Conservation (phyloP, 1,140 invertebrate species). For the Drosophila serrata region DNA sequence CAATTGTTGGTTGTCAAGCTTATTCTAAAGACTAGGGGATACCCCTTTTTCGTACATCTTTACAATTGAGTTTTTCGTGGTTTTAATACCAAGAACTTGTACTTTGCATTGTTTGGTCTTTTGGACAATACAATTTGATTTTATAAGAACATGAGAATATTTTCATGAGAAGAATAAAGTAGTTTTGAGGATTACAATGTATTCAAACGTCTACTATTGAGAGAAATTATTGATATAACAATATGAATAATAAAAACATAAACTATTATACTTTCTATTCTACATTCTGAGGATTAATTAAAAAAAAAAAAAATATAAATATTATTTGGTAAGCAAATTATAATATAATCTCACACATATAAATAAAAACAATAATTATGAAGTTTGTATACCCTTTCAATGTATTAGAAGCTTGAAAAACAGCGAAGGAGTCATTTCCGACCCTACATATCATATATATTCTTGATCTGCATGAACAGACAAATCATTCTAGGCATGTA, state of each 20-base stretch:
- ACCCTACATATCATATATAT: no score
- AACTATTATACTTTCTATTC: background rate
- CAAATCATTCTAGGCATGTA: no score
- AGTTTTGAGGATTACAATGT: background rate
- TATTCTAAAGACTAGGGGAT: conserved; percentile 29
- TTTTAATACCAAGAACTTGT: background rate
- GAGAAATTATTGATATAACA: background rate
- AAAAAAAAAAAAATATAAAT: background rate
- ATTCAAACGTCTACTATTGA: background rate
- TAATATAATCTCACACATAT: no score
- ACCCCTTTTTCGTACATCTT: conserved; percentile 8
- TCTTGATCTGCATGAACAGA: no score
- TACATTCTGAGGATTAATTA: background rate
- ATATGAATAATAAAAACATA: background rate
- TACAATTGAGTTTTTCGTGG: background rate
- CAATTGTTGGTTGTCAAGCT: background rate
- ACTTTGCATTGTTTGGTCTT: background rate
- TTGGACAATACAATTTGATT: conserved; percentile 1
- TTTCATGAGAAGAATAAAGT: background rate
- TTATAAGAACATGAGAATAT: background rate
- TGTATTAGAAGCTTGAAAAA: no score
- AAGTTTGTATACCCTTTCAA: no score
- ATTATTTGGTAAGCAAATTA: background rate
- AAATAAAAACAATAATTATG: no score
- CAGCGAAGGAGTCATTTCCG: no score